These are phyloP conservation scores for Onychostoma macrolepis DNA, from an alignment of 2,113 vertebrate genomes.

Conservation along the genomic window DNA sequence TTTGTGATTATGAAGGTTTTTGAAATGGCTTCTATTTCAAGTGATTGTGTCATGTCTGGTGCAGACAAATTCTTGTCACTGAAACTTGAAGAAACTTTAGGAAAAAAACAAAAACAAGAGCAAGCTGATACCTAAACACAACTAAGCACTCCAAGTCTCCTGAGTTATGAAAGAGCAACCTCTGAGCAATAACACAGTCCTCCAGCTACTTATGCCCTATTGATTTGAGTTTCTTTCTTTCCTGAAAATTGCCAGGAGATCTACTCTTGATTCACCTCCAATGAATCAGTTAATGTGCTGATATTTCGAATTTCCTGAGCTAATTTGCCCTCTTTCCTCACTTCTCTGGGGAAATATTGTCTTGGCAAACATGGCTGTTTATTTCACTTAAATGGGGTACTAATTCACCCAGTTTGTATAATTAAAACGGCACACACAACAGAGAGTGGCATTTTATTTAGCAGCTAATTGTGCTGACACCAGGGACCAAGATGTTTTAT, in stretches of 20 bases:
- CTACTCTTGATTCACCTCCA: constrained; percentile 46
- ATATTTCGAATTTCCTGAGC: constrained; percentile 65
- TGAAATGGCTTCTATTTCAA: neutral
- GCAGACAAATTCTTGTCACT: no score
- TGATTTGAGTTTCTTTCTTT: constrained; percentile 1
- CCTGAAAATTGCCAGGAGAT: constrained; percentile 3
- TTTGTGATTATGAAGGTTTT: neutral
- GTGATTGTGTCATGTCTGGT: no score
- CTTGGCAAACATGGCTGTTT: constrained; percentile 86
- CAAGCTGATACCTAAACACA: constrained; percentile 33
- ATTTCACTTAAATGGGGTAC: constrained; percentile 88
- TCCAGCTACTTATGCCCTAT: neutral
- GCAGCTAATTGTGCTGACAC: constrained; percentile 97
- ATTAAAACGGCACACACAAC: constrained; percentile 93
- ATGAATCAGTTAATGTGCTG: constrained; percentile 58
- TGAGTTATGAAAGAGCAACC: neutral
- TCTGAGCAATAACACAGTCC: neutral
- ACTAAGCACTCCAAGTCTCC: constrained; percentile 44
- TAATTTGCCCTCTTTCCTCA: constrained; percentile 64
- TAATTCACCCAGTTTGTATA: constrained; percentile 90
- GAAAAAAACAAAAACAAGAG: neutral
- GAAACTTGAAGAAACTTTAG: no score
- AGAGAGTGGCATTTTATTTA: constrained; percentile 95
- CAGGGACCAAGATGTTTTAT: constrained; percentile 91
- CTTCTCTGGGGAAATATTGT: constrained; percentile 76